Base-by-base conservation (phyloP, 2,888 invertebrate species). In the Drosophila pseudotalamancana region DNA sequence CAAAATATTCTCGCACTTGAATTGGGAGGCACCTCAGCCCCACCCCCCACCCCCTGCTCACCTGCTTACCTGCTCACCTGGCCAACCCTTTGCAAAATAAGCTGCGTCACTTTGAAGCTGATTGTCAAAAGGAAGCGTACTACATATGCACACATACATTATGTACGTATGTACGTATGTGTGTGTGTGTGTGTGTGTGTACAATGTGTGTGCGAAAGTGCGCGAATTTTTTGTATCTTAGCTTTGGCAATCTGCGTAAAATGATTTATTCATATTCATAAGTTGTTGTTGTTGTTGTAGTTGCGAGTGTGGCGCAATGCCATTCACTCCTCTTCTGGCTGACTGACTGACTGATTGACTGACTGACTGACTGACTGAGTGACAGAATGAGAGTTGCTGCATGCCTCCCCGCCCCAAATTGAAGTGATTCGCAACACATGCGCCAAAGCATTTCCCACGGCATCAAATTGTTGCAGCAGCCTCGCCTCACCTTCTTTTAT, bases 261-360 rank as follows among this genome's bases (percentile, higher is more conserved):
- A 87, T 86, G 82, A 88, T 86, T 87, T 86, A 86, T 86, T 86
- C 86, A 86, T 86, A 88, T 87, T 86, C 86, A 88, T 84, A 86
- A 76, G 73, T 77, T 83, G 76, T 64, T 60, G 45, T 42, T 65
- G 57, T 54, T 64, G 64, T 70, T 76, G 65, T 68, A 69, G 59
- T 45, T 70, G 51, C 1, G 40, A 50, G 68, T 35, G 70, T 50
- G 48, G 31, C 43, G 71, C 61, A 74, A 77, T 84, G 72, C 70
- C 85, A 77, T 66, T 71, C 81, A 68, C 43, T 53, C 34, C 18
- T 61, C 48, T 53, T 42, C 54, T 61, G 67, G 29, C 49, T 49
- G 50, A 42, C 45, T 50, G 63, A 53, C 46, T 75, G 79, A 62
- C 57, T 61, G 71, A 46, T n/a, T n/a, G 56, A 46, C 54, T 61